Evolutionary conservation across 1,140 invertebrate species (phyloP), one percentile per base, ranked within the genome.

Genomic region (Drosophila lowei): DNA sequence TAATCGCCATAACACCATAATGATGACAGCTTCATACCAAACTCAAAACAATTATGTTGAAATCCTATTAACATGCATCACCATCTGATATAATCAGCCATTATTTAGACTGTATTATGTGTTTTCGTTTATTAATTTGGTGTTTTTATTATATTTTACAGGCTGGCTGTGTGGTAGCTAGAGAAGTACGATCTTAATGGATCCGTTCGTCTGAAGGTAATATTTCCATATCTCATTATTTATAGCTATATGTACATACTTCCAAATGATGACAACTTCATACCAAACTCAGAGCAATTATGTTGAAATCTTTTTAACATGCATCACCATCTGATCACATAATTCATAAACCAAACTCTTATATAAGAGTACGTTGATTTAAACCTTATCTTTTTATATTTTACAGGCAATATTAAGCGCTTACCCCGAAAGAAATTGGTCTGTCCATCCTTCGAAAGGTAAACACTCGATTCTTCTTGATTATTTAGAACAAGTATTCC

Each of bases 31-130:
- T 75, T 72, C 72, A 83, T 83, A 77, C 72, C 49, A 41, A 72
- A 63, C 7, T 47, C 79, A 61, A 71, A 83, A 7, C 21, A 70
- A 70, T 60, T 16, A 66, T 83, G 79, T 81, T 83, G 78, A 83
- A 83, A 83, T 74, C 56, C 30, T 42, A 13, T 68, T 59, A 72
- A 84, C 80, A 84, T 84, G 80, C 80, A 84, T 84, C 79, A 84
- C 79, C 79, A 84, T 84, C 79, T 84, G 79, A 56, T 47, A 25
- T 25, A 25, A 25, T 25, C 25, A 6, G 5, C 6, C 6, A 6
- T 25, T 25, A 25, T 25, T 6, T 25, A 6, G 6, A 6, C 6
- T 25, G 5, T 25, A 0, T 25, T 25, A 6, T 6, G 34, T 43
- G 15, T 0, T 6, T 44, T 16, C 6, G 13, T n/a, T 44, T 16